Conservation (phyloP, 2,797 vertebrate genomes). For the Rhincodon typus region DNA sequence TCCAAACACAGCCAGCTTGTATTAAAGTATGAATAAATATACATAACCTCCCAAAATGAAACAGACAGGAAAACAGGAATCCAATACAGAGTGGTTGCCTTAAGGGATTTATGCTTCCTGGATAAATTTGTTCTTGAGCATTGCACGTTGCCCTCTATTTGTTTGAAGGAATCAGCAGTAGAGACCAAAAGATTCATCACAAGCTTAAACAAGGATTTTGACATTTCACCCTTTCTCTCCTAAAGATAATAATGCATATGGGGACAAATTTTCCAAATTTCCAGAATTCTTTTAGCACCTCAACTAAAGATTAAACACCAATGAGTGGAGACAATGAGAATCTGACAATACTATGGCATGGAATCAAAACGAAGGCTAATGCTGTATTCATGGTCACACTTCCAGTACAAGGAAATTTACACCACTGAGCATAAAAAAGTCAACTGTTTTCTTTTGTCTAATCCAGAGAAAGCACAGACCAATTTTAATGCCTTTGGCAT, state of each 20-base stretch:
- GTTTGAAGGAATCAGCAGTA: neutral
- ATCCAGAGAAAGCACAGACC: neutral
- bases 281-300: neutral
- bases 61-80: neutral
- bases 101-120: neutral
- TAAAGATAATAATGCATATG: neutral
- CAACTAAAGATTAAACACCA: neutral
- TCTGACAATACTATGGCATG: neutral
- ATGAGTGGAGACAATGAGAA: neutral
- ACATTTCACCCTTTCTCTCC: neutral
- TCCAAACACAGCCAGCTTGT: no score
- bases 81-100: neutral
- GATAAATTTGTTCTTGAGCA: neutral
- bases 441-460: neutral
- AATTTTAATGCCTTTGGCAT: neutral
- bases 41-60: neutral
- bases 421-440: neutral
- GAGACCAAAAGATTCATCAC: neutral
- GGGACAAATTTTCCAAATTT: neutral
- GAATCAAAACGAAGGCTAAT: neutral
- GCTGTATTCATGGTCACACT: neutral
- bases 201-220: neutral
- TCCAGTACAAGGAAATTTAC: neutral
- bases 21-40: no score
- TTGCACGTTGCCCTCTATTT: neutral